Conservation (phyloP, 2,888 invertebrate species). For the Oscheius myriophilus region DNA sequence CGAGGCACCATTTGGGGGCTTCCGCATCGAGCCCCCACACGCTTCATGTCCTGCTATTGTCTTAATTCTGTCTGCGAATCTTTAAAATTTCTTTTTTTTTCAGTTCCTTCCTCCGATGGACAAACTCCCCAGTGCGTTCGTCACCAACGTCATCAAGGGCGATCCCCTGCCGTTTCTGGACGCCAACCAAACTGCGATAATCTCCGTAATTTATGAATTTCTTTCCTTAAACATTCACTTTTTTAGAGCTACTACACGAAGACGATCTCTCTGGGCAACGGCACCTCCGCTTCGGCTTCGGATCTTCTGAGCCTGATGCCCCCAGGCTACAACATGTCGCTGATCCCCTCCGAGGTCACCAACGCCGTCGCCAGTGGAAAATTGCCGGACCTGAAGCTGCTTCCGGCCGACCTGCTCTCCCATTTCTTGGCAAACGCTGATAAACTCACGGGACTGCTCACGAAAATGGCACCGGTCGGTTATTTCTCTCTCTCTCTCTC, state of each 20-base stretch:
- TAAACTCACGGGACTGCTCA: slow-evolving; percentile 53
- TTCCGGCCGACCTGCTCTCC: slow-evolving; percentile 64
- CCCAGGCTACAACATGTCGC: slow-evolving; percentile 54
- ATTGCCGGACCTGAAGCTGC: slow-evolving; percentile 63
- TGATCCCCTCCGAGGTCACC: slow-evolving; percentile 54
- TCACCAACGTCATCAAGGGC: slow-evolving; percentile 52
- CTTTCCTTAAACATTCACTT: background rate
- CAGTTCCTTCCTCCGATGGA: slow-evolving; percentile 56
- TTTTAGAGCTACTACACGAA: slow-evolving; percentile 59
- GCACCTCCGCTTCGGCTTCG: slow-evolving; percentile 1
- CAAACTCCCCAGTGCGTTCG: slow-evolving; percentile 52
- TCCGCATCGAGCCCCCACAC: no score
- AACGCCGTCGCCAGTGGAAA: slow-evolving; percentile 60
- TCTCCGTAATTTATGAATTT: slow-evolving; percentile 41
- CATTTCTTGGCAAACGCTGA: slow-evolving; percentile 62
- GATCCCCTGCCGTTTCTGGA: slow-evolving; percentile 58
- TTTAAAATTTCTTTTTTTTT: no score
- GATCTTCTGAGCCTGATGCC: slow-evolving; percentile 53
- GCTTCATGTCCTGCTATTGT: no score
- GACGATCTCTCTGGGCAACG: background rate
- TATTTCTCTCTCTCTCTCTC: no score
- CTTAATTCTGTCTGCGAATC: no score
- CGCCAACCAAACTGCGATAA: slow-evolving; percentile 53
- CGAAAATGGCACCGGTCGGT: slow-evolving; percentile 22
- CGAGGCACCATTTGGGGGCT: no score